Evolutionary conservation across 2,113 vertebrate species (phyloP).

Genomic region (Chionis minor): DNA sequence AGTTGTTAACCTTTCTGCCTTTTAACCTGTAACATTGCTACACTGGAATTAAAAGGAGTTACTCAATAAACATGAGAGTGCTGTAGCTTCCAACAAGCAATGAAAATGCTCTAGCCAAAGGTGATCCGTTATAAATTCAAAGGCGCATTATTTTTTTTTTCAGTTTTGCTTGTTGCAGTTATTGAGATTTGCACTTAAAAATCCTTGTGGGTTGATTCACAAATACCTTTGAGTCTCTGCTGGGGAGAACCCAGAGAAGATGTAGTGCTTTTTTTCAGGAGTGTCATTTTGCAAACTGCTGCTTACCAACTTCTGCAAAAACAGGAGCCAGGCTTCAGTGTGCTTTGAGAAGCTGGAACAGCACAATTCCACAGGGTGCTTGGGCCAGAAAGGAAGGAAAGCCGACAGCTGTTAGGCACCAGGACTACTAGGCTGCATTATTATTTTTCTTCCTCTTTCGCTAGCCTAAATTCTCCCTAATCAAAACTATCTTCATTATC

Average conservation of each 20-base stretch:
- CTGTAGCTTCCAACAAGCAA: not conserved
- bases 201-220: not conserved
- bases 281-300: not conserved
- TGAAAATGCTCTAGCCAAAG: not conserved
- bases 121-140: not conserved
- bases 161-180: not conserved
- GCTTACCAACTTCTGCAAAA: not conserved
- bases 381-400: not conserved
- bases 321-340: not conserved
- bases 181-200: not conserved
- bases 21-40: not conserved
- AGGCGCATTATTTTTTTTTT: not conserved
- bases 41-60: not conserved
- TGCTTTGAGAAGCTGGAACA: not conserved
- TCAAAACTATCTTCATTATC: not conserved
- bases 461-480: not conserved
- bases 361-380: not conserved
- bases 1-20: not conserved
- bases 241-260: conserved; percentile 1
- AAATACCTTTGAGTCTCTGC: conserved; percentile 16
- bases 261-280: not conserved
- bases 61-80: not conserved
- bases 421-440: not conserved
- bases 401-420: not conserved
- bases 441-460: not conserved